Conservation (phyloP, 2,888 invertebrate species). For the Ryuthela nishihirai region DNA sequence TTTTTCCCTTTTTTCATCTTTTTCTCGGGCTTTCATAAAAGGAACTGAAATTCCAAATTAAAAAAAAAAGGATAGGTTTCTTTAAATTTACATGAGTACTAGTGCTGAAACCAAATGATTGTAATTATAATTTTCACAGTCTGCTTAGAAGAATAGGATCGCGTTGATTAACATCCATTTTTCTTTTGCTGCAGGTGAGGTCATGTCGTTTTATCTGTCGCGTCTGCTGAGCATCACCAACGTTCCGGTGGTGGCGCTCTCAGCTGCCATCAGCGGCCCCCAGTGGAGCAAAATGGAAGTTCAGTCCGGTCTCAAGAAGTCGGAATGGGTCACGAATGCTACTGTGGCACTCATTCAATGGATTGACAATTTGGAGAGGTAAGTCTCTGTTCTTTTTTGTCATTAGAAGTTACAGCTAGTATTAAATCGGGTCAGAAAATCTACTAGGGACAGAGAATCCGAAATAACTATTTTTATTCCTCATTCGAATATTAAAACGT, state of each 20-base stretch:
- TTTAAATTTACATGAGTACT: too few relatives aligned
- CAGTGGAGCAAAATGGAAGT: conserved; percentile 44
- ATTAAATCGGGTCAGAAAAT: not conserved
- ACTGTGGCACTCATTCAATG: conserved; percentile 50
- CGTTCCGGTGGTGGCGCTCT: conserved; percentile 47
- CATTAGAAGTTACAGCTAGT: not conserved
- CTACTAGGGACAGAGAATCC: too few relatives aligned
- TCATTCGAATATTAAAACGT: too few relatives aligned
- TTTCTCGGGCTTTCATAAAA: too few relatives aligned
- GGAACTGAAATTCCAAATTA: too few relatives aligned
- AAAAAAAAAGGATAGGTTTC: too few relatives aligned
- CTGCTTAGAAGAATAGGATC: too few relatives aligned
- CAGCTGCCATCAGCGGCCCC: conserved; percentile 30
- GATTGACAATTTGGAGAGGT: conserved; percentile 45
- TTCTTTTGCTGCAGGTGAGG: conserved; percentile 46
- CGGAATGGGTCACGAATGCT: conserved; percentile 46
- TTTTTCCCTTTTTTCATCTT: too few relatives aligned
- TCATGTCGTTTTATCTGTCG: conserved; percentile 49
- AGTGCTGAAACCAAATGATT: too few relatives aligned
- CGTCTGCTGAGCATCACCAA: conserved; percentile 48
- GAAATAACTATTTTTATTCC: too few relatives aligned
- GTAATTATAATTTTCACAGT: too few relatives aligned
- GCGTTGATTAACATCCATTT: too few relatives aligned
- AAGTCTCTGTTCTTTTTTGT: not conserved
- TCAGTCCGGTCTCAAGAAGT: conserved; percentile 11